These are phyloP conservation scores for mouse (Mus musculus) DNA, from an alignment of 2,113 vertebrate genomes.

Conservation along the genomic window GRCm39 chr7:67973501-67974000, in stretches of 20 bases:
- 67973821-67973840: background rate
- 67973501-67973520: background rate
- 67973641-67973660: background rate
- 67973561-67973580: background rate
- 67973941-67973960: background rate
- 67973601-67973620: background rate
- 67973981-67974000: background rate
- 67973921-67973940: background rate
- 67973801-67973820: background rate
- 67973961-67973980: background rate
- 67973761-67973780: background rate
- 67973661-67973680: background rate
- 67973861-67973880: background rate
- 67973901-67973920: background rate
- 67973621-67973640: background rate
- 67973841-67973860: background rate
- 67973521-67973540: background rate
- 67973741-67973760: background rate
- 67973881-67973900: background rate
- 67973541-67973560: background rate
- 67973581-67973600: background rate
- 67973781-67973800: background rate
- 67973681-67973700: background rate
- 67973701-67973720: background rate
- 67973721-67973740: background rate